These are phyloP conservation scores for Podocnemis expansa DNA, from an alignment of 2,113 vertebrate species.

Conservation along the genomic window DNA sequence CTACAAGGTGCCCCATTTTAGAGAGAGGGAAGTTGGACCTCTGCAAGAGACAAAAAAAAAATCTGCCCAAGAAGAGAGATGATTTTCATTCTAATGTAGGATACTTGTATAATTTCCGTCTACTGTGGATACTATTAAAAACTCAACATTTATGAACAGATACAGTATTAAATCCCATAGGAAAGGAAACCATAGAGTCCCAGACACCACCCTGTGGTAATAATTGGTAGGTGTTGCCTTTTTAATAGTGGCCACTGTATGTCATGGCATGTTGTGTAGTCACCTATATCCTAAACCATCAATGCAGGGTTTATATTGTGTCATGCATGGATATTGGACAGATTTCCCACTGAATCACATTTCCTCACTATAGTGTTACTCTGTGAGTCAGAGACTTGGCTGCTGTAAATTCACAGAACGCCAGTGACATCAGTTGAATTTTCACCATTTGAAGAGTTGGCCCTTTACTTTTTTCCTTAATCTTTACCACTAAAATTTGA, in stretches of 20 bases:
- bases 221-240: not conserved
- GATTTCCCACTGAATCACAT: not conserved
- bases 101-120: constrained; percentile 12
- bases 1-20: not conserved
- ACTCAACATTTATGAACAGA: not conserved
- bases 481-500: not conserved
- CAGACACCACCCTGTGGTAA: not conserved
- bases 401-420: not conserved
- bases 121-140: constrained; percentile 6
- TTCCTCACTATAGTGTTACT: not conserved
- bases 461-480: not conserved
- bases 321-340: not conserved
- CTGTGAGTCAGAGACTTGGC: not conserved
- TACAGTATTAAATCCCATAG: not conserved
- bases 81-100: constrained; percentile 39
- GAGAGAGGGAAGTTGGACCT: constrained; percentile 37
- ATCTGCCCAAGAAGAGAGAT: not conserved
- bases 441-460: not conserved
- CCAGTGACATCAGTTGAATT: not conserved
- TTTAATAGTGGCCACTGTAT: not conserved
- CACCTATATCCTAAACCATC: not conserved
- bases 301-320: not conserved
- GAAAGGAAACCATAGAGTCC: not conserved
- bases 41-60: constrained; percentile 53
- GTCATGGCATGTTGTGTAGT: constrained; percentile 21